Base-by-base conservation (phyloP, 2,888 invertebrate genomes). In the Stomorhina lunata region DNA sequence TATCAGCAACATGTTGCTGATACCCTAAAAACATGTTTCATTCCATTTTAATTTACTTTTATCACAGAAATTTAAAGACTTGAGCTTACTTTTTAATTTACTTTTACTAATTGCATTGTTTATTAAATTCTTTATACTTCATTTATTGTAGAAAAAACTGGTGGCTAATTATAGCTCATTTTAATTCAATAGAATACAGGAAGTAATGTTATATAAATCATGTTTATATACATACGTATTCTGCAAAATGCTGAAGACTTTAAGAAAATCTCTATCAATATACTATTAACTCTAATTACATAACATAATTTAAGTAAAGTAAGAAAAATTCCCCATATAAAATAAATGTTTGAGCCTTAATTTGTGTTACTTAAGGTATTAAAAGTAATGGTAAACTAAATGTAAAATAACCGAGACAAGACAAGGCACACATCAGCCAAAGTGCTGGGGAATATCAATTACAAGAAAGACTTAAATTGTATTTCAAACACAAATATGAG, bases 251-350 rank as follows among this genome's bases (percentile, higher is more conserved):
- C 4, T 22, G n/a, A n/a, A 25, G n/a, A 65, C 29, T 65, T 12
- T 65, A 20, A 9, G 40, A 63, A 45, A 66, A 34, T 17, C 57
- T 69, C 73, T 73, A 79, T 79, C 79, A 79, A 82, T 82, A 59
- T 69, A 27, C 50, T 65, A 78, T 82, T 82, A 82, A 82, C 78
- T 65, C 65, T 78, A 82, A 82, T 82, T 82, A 66, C 75, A 15
- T 59, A 48, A 27, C 45, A 75, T 82, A 66, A 75, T 82, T 71
- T 78, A 53, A 29, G 75, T 29, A 40, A 40, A 12, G 40, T 25
- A 29, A 40, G 48, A 29, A 57, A 45, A 72, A 61, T 20, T 53
- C 29, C 17, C n/a, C n/a, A n/a, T n/a, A n/a, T 77, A 48, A 66
- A 66, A 66, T 63, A 75, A 69, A 71, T 75, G 12, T 76, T 55